Evolutionary conservation across 2,113 vertebrate species (phyloP), one percentile per base, ranked within the genome.

Genomic region (Agapornis roseicollis): DNA sequence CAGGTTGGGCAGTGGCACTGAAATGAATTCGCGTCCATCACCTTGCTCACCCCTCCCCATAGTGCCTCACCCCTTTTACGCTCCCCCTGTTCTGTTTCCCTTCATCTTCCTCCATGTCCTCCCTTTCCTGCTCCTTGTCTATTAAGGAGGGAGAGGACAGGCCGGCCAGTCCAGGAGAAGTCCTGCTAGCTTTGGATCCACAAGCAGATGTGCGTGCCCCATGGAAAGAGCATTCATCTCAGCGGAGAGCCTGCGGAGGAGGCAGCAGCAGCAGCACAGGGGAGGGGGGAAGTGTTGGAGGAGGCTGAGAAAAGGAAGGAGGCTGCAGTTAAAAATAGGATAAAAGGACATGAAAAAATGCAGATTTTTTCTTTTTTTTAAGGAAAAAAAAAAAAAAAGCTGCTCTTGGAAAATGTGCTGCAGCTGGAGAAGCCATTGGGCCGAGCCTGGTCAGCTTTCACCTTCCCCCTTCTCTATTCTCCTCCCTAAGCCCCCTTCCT

Each of bases 281-380:
- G 93, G 82, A 92, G 96, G 92, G 92, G 76, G 93, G 95, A 97
- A 96, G 96, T 95, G 95, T 97, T 97, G 97, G 96, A 87, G 96
- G 96, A 97, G 97, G 94, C 88, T 76, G 97, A 97, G 97, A 96
- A 97, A 68, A 96, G 97, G 97, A 97, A 97, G 95, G 96, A 98
- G 97, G 94, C 94, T 8, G 3, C 76, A 96, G 97, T 98, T 98
- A 98, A 98, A 98, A 98, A 98, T 98, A 98, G 98, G 94, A 98
- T 98, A 93, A 98, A 98, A 98, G 97, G 96, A 96, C 92, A 92
- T 39, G 17, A 68, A 95, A 95, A 97, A 97, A 93, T 69, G 93
- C 90, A 50, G 80, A 80, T 88, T 97, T 92, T 97, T 95, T 96
- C 86, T 94, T 93, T 56, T 55, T 61, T n/a, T 78, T 2, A 4